phyloP scores from a whole-genome alignment of 92 coral and sea anemone genomes.

The Plumapathes pennacea region DNA sequence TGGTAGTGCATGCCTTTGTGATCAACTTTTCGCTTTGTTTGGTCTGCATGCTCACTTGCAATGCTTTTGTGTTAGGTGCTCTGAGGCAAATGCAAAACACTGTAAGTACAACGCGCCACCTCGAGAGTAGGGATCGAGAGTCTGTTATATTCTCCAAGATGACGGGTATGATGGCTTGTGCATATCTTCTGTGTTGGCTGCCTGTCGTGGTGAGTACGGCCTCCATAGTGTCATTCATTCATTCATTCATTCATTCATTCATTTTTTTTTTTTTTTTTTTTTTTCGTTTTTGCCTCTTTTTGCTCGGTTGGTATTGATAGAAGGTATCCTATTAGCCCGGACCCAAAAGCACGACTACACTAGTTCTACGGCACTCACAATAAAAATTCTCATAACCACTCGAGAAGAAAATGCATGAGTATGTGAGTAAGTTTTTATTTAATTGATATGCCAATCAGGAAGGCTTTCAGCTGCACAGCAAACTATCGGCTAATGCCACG shows the following conservation, averaged over 20 bases:
- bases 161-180: slow-evolving; percentile 11
- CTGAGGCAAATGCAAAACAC: slow-evolving; percentile 17
- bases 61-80: slow-evolving; percentile 4
- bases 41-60: slow-evolving; percentile 11
- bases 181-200: slow-evolving; percentile 16
- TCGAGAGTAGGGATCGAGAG: slow-evolving; percentile 6
- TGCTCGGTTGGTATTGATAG: too few relatives aligned
- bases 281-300: too few relatives aligned
- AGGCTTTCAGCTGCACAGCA: too few relatives aligned
- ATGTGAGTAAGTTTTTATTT: too few relatives aligned
- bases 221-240: not conserved
- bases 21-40: slow-evolving; percentile 13
- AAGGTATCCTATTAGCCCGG: too few relatives aligned
- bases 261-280: not conserved
- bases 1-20: slow-evolving; percentile 30
- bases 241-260: not conserved
- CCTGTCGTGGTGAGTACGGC: slow-evolving; percentile 25
- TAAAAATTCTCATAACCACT: too few relatives aligned
- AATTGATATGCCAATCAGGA: too few relatives aligned
- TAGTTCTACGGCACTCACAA: too few relatives aligned
- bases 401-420: too few relatives aligned
- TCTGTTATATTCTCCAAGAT: slow-evolving; percentile 25
- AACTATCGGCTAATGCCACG: too few relatives aligned
- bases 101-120: slow-evolving; percentile 1
- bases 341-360: too few relatives aligned